Percentiles rank a stretch among this genome's conserved stretches.
These are phyloP conservation scores for Ligdia adustata DNA, from an alignment of 2,888 invertebrate genomes.

Conservation along the genomic window DNA sequence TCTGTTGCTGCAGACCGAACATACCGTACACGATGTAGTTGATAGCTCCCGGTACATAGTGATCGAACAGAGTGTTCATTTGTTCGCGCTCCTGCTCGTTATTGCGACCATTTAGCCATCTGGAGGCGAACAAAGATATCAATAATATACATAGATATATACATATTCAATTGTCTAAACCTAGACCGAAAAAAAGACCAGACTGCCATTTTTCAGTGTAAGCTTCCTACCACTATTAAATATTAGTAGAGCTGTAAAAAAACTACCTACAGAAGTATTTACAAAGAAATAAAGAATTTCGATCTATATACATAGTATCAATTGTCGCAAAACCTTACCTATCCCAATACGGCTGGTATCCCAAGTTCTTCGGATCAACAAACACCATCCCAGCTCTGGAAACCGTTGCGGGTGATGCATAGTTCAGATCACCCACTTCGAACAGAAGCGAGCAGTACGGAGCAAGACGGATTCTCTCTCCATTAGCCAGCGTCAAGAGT, in stretches of 20 bases:
- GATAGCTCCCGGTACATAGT: constrained; percentile 89
- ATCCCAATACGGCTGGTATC: constrained; percentile 94
- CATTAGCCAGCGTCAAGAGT: constrained; percentile 94
- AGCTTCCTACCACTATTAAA: too few species aligned
- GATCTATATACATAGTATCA: too few species aligned
- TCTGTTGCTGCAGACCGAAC: constrained; percentile 88
- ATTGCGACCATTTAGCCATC: constrained; percentile 87
- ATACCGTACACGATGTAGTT: constrained; percentile 89
- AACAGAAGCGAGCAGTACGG: constrained; percentile 93
- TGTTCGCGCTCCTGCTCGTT: constrained; percentile 80
- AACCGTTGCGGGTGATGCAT: constrained; percentile 96
- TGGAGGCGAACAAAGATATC: constrained; percentile 34
- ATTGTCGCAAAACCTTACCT: constrained; percentile 54
- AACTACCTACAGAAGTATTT: too few species aligned
- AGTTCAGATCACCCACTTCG: constrained; percentile 95
- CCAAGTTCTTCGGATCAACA: constrained; percentile 95
- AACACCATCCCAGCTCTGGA: constrained; percentile 97
- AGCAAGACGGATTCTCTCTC: constrained; percentile 93
- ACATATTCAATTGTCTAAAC: too few species aligned
- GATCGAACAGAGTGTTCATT: constrained; percentile 86
- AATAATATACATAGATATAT: too few species aligned
- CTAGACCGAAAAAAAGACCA: too few species aligned
- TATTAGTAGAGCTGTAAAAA: too few species aligned
- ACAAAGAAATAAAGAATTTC: too few species aligned
- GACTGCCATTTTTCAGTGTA: too few species aligned